Conservation (phyloP, 2,113 vertebrate species). For the Butastur rufipennis region DNA sequence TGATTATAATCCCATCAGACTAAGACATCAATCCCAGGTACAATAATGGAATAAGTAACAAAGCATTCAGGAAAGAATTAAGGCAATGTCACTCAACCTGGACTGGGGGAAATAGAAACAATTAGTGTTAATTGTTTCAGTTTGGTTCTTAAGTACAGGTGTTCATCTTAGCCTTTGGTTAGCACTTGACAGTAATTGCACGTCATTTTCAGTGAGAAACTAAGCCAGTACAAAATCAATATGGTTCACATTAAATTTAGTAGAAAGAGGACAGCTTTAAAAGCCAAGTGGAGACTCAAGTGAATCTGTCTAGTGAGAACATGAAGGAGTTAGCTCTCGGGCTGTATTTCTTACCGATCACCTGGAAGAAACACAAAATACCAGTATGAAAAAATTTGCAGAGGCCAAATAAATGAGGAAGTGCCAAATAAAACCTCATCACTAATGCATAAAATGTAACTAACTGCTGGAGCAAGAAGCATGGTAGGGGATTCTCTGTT, state of each 20-base stretch:
- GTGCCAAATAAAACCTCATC: not conserved
- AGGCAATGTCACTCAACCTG: not conserved
- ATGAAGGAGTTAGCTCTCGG: not conserved
- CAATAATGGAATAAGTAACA: conserved; percentile 48
- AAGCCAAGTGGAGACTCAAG: not conserved
- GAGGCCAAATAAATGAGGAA: not conserved
- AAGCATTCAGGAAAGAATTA: conserved; percentile 1
- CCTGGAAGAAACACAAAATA: not conserved
- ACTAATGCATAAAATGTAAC: not conserved
- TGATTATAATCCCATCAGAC: conserved; percentile 47
- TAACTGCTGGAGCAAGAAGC: not conserved
- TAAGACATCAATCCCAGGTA: conserved; percentile 33
- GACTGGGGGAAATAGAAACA: not conserved
- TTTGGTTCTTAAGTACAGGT: conserved; percentile 10
- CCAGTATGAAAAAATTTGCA: not conserved
- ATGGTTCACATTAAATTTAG: not conserved
- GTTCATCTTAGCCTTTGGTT: not conserved
- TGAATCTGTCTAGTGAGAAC: not conserved
- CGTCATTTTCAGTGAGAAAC: not conserved
- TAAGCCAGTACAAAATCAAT: not conserved
- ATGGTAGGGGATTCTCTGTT: not conserved
- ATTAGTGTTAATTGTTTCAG: conserved; percentile 27
- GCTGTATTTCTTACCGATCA: not conserved
- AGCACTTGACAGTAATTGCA: conserved; percentile 16
- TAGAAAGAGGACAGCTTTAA: not conserved